Conservation (phyloP, 2,113 vertebrate genomes). For the Amia ocellicauda region DNA sequence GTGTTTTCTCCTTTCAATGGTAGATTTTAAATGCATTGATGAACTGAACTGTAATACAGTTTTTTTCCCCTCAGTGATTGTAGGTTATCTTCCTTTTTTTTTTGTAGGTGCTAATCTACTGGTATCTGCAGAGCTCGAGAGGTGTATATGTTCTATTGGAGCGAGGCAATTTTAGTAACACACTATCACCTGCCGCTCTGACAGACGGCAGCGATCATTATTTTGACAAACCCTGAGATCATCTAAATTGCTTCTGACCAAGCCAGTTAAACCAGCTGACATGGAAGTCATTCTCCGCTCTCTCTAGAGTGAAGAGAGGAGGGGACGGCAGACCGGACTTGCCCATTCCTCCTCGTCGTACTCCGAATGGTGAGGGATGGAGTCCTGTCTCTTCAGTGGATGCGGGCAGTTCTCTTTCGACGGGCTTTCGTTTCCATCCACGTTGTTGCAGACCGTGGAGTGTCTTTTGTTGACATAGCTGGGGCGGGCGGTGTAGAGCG, state of each 20-base stretch:
- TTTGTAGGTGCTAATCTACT: no score
- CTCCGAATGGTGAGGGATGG: slow-evolving; percentile 60
- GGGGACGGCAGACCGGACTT: slow-evolving; percentile 45
- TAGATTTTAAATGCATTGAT: no score
- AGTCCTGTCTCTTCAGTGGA: slow-evolving; percentile 53
- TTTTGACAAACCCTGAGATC: no score
- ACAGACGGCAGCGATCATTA: no score
- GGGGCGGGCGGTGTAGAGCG: slow-evolving; percentile 63
- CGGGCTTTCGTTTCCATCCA: slow-evolving; percentile 39
- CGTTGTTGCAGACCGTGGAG: slow-evolving; percentile 45
- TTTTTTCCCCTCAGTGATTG: no score
- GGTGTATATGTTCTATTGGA: no score
- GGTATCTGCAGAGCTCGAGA: no score
- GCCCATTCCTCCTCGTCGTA: slow-evolving; percentile 86
- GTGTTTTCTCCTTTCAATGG: no score
- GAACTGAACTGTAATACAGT: no score
- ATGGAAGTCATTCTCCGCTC: background rate
- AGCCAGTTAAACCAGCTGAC: background rate
- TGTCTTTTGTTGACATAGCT: slow-evolving; percentile 56
- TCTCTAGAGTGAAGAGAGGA: background rate
- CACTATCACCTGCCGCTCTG: no score
- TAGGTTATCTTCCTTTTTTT: no score
- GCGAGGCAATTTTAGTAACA: no score
- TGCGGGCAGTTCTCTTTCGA: slow-evolving; percentile 39
- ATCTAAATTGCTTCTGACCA: background rate